Evolutionary conservation across 2,113 vertebrate genomes (phyloP), one percentile per base, ranked within the genome.

Genomic region (Saccopteryx leptura): DNA sequence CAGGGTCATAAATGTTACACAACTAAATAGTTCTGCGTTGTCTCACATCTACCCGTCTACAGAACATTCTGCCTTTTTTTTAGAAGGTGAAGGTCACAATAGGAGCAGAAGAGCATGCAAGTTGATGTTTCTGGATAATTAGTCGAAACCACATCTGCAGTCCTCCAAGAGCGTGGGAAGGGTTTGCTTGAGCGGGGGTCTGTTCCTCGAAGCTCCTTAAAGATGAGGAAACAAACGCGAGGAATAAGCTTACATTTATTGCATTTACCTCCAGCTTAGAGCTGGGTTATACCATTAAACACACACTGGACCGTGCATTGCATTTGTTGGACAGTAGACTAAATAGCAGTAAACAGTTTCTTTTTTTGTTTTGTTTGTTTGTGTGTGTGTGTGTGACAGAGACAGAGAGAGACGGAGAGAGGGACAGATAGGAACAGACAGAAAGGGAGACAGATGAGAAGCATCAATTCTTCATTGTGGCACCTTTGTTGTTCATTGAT

Each of bases 41-140:
- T 58, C 28, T 75, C 28, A 11, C 54, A 13, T 7, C 19, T 52
- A 78, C 39, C 8, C 60, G 75, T 66, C 39, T n/a, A 52, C 13
- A 14, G 10, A 90, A 4, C 69, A 19, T 31, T 58, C 31, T 90
- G 80, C 54, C 26, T 78, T 90, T 90, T 90, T 90, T 90, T 63
- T 23, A 24, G 46, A 15, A 69, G 60, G 61, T 31, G 68, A 65
- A 69, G 33, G 14, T 19, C 11, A 1, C 8, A 33, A 31, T 9
- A 68, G 61, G 23, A 52, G 39, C 76, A 39, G 31, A 69, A 23
- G 48, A 48, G 10, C 17, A 58, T 21, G 7, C n/a, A 72, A 65
- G 31, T 17, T 4, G 66, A 33, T 52, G 31, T 24, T 68, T 58
- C 54, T 69, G 79, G 69, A 52, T 69, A 31, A 61, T 61, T 75